Evolutionary conservation across 2,888 invertebrate genomes (phyloP).

Genomic region (Pogonocherus hispidulus): DNA sequence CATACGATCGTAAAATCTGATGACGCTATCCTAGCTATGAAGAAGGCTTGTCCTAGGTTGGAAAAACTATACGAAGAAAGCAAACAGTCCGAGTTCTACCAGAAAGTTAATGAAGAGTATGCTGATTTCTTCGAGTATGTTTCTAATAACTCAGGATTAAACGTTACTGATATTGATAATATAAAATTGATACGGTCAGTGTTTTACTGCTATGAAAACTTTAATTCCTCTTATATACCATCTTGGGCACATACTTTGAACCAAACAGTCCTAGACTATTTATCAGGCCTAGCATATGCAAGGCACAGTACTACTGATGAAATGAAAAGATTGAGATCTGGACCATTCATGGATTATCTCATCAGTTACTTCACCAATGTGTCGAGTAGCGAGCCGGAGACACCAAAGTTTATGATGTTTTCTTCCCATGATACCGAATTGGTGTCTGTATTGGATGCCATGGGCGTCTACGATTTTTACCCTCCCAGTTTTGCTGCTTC

Average conservation of each 20-base stretch:
- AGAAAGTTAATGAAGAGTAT: conserved; percentile 61
- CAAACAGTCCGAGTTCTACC: neutral
- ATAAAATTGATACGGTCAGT: conserved; percentile 68
- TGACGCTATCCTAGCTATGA: conserved; percentile 1
- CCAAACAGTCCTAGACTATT: neutral
- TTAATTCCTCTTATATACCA: conserved; percentile 7
- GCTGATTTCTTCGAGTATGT: conserved; percentile 75
- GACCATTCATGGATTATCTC: conserved; percentile 8
- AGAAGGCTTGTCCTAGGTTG: neutral
- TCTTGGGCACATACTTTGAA: neutral
- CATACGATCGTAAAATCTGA: conserved; percentile 73
- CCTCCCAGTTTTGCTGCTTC: conserved; percentile 77
- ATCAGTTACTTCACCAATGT: neutral
- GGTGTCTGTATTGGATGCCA: conserved; percentile 76
- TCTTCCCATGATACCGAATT: conserved; percentile 85
- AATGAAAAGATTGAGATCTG: neutral
- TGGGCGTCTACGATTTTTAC: conserved; percentile 76
- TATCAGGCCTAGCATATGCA: neutral
- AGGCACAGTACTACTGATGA: neutral
- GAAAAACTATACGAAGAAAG: neutral
- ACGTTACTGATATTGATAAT: conserved; percentile 70
- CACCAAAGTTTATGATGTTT: conserved; percentile 76
- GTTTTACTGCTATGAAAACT: neutral
- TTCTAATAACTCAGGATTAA: conserved; percentile 72
- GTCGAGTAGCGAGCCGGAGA: neutral